Evolutionary conservation across 2,888 invertebrate species (phyloP), one percentile per base, ranked within the genome.

Genomic region (Fragum fragum): DNA sequence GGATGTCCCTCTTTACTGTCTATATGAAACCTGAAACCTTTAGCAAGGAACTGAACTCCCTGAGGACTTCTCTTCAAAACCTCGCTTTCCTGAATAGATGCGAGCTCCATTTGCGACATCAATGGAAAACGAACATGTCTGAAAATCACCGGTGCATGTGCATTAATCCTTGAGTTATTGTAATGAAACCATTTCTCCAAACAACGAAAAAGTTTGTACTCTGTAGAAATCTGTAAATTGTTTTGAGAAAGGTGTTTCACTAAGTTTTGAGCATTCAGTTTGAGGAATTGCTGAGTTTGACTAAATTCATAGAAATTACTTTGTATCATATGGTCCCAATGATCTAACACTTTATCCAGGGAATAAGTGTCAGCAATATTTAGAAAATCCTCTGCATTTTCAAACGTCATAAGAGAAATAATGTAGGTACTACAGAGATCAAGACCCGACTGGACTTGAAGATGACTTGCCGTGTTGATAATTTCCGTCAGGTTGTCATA

Each of bases 351-450:
- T 52, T 90, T 88, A 26, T 90, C 90, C 52, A 94, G 86, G 0
- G 93, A 93, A 76, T 93, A 94, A 0, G 92, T 93, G 81, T 94
- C 93, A 0, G 93, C 93, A 28, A 94, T 92, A 61, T 90, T 88
- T 11, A 94, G 84, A 74, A 94, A 91, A 61, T 93, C 93, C 36
- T 94, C 93, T 3, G 93, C 92, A 76, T 93, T 94, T n/a, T 92
- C 91, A 83, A 93, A 93, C 0, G 93, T 93, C 87, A 94, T 87
- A 42, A 91, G 83, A 0, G 92, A 90, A 73, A 93, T 93, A 72
- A 94, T 93, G 86, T 92, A 94, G n/a, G 90, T 90, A 83, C 92
- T 93, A 85, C 94, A 94, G 32, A 93, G 89, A 66, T 94, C 93
- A 2, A 94, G 88, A 0, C 93, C 94, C 28, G 91, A 88, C n/a